phyloP scores from a whole-genome alignment of 2,113 vertebrate genomes.

The Hypanus sabinus region DNA sequence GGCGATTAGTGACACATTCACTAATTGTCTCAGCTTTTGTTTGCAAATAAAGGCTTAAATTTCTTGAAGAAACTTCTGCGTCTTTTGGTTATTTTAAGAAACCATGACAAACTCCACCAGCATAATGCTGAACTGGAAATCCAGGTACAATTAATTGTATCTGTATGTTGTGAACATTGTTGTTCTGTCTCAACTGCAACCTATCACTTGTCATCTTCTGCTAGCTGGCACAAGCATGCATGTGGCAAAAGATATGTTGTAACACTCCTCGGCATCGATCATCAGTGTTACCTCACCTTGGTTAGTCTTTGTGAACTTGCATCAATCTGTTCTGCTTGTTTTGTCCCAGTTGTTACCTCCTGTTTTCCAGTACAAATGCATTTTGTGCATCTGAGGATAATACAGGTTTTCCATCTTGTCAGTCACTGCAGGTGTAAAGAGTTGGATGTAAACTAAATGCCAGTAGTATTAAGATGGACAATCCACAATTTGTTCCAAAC shows the following conservation, averaged over 20 bases:
- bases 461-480: background rate
- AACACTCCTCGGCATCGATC: background rate
- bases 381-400: background rate
- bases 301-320: background rate
- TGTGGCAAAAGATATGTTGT: background rate
- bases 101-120: no score
- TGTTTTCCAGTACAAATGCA: background rate
- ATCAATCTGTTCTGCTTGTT: background rate
- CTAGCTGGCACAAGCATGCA: background rate
- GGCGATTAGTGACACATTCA: no score
- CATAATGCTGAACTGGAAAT: conserved; percentile 84
- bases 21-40: no score
- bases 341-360: background rate
- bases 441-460: no score
- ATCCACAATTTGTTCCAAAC: background rate
- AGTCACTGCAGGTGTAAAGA: background rate
- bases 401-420: background rate
- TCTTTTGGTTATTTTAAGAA: no score
- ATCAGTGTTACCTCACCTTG: background rate
- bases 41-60: no score
- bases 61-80: no score
- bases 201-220: conserved; percentile 5
- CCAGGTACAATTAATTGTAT: conserved; percentile 58
- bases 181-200: background rate
- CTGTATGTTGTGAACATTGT: background rate